phyloP scores from a whole-genome alignment of 2,797 vertebrate genomes.

The Yasuhikotakia modesta region DNA sequence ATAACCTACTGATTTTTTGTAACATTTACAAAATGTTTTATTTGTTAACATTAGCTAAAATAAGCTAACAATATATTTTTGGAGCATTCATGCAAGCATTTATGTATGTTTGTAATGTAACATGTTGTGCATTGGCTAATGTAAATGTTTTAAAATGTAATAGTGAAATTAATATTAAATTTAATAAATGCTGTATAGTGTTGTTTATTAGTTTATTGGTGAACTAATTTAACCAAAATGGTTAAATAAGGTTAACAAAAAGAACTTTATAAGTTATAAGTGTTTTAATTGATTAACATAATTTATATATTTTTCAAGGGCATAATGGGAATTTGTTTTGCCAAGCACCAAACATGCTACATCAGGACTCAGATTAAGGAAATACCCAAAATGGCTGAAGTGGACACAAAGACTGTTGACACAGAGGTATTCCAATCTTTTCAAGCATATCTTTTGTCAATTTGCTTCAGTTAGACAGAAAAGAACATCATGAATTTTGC shows the following conservation, averaged over 20 bases:
- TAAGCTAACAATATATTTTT: not conserved
- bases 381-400: conserved; percentile 80
- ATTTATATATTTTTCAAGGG: conserved; percentile 80
- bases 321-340: conserved; percentile 92
- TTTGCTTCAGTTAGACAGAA: conserved; percentile 18
- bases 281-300: not conserved
- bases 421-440: conserved; percentile 68
- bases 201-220: too few species aligned
- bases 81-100: not conserved
- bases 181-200: too few species aligned
- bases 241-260: too few species aligned
- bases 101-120: not conserved
- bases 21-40: not conserved
- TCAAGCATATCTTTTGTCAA: not conserved
- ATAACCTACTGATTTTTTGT: conserved; percentile 34
- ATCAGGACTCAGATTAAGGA: conserved; percentile 92
- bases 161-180: too few species aligned
- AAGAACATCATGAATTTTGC: conserved; percentile 72
- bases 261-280: too few species aligned
- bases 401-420: conserved; percentile 76
- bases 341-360: conserved; percentile 95
- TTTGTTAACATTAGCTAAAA: not conserved
- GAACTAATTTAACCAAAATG: too few species aligned
- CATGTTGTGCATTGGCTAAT: not conserved
- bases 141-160: too few species aligned